phyloP scores from a whole-genome alignment of 2,113 vertebrate species.

The Brachionichthys hirsutus region DNA sequence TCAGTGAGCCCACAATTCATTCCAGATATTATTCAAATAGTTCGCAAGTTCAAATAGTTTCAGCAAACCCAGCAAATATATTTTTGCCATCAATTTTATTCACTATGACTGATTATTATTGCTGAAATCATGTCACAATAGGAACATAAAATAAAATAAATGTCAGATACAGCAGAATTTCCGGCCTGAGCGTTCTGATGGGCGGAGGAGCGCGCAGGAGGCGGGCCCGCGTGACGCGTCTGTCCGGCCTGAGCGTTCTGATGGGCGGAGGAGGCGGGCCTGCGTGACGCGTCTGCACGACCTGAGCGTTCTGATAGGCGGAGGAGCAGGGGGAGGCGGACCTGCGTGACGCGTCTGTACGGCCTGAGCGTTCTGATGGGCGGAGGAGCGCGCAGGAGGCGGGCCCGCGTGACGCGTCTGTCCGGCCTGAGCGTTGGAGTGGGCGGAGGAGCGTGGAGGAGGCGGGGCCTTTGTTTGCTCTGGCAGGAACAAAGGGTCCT shows the following conservation, averaged over 20 bases:
- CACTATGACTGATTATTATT: not conserved
- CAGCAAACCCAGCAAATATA: not conserved
- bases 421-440: conserved; percentile 39
- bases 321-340: no score
- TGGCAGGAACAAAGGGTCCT: conserved; percentile 75
- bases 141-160: no score
- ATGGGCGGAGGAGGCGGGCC: conserved; percentile 64
- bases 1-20: not conserved
- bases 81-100: not conserved
- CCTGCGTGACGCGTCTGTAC: not conserved
- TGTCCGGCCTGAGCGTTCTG: conserved; percentile 35
- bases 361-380: conserved; percentile 10
- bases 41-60: conserved; percentile 6
- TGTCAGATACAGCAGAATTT: no score
- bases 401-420: conserved; percentile 10
- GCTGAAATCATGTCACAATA: not conserved
- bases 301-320: conserved; percentile 18
- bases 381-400: no score
- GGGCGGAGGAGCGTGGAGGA: conserved; percentile 59
- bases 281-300: not conserved
- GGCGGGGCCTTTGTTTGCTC: conserved; percentile 70
- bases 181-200: not conserved
- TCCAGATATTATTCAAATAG: not conserved
- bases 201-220: conserved; percentile 31
- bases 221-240: not conserved